Conservation (phyloP, 2,888 invertebrate genomes). For the Tipula vernalis region DNA sequence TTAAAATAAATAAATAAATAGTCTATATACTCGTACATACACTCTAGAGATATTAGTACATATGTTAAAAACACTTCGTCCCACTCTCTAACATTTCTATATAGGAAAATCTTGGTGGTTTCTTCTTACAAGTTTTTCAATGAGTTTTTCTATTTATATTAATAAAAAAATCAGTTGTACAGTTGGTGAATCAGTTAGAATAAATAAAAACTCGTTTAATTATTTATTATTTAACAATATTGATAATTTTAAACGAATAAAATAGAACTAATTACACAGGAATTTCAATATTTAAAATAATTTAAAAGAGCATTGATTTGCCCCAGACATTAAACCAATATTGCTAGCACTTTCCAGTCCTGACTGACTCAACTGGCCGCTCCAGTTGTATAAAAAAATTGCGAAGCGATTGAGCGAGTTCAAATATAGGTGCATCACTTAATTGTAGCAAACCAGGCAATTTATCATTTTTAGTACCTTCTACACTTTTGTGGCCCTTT, state of each 20-base stretch:
- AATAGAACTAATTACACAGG: not conserved
- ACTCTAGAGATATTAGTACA: not conserved
- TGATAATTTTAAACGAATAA: not conserved
- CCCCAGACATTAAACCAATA: not conserved
- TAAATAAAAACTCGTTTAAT: too few species aligned
- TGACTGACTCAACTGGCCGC: not conserved
- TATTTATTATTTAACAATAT: not conserved
- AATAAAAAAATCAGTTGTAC: not conserved
- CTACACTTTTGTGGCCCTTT: too few species aligned
- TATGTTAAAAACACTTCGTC: not conserved
- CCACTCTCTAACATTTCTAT: not conserved
- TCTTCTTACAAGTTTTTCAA: not conserved
- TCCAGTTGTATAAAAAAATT: not conserved
- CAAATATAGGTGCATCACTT: not conserved
- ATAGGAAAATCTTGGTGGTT: not conserved
- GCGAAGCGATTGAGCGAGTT: not conserved
- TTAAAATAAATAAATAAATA: not conserved
- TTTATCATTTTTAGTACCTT: too few species aligned
- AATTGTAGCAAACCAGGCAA: too few species aligned
- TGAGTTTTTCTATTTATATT: not conserved
- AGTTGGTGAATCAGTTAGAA: not conserved
- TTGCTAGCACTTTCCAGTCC: not conserved
- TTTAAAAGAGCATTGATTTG: not conserved
- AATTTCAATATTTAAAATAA: not conserved
- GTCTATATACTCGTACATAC: not conserved